Evolutionary conservation across 2,113 vertebrate species (phyloP).

Genomic region (Catagonus wagneri): DNA sequence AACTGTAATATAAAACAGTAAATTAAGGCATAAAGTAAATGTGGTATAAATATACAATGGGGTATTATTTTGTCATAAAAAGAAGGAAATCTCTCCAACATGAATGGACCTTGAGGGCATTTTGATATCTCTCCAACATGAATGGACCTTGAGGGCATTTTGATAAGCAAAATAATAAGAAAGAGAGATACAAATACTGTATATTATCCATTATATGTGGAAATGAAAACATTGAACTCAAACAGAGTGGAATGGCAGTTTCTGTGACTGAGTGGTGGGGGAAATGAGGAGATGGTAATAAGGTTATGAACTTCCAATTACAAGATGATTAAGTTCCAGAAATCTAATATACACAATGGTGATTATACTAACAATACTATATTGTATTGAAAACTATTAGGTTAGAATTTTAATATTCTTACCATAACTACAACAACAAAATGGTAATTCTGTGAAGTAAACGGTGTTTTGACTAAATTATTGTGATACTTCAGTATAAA

Average conservation of each 20-base stretch:
- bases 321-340: background rate
- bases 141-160: background rate
- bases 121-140: too few species aligned
- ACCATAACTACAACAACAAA: background rate
- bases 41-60: background rate
- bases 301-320: background rate
- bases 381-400: background rate
- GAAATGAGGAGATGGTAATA: background rate
- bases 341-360: background rate
- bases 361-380: background rate
- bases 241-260: background rate
- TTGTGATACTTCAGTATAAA: background rate
- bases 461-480: background rate
- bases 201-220: background rate
- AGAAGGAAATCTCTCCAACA: background rate
- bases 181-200: background rate
- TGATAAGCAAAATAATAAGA: background rate
- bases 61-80: background rate
- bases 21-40: background rate
- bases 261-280: background rate
- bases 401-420: background rate
- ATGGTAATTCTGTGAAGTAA: background rate
- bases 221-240: background rate
- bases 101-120: too few species aligned
- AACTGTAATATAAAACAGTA: background rate